Percentiles rank a stretch among this genome's conserved stretches.
Conservation (phyloP, 2,113 vertebrate species). For the Apaloderma vittatum region DNA sequence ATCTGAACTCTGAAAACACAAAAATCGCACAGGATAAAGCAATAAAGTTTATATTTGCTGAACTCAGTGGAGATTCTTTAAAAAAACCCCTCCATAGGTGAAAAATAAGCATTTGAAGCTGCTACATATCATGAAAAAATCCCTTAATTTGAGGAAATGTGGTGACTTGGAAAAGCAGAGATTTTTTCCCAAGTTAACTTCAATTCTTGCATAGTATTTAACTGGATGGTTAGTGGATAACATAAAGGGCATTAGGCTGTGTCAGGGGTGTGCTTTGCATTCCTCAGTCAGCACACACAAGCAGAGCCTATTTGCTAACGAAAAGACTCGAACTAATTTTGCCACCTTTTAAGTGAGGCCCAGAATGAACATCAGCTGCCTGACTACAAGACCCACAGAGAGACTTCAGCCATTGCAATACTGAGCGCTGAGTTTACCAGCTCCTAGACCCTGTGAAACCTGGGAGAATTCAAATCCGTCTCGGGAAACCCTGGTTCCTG, state of each 20-base stretch:
- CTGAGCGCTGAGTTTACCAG: background rate
- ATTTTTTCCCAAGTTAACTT: background rate
- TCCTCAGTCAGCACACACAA: fast-evolving
- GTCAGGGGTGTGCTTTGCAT: background rate
- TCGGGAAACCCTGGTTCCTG: fast-evolving
- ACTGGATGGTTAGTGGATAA: background rate
- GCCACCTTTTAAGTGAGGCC: background rate
- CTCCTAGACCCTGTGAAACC: background rate
- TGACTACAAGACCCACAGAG: background rate
- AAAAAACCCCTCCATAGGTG: background rate
- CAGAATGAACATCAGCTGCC: background rate
- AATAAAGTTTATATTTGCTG: background rate
- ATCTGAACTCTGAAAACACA: background rate
- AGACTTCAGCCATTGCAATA: background rate
- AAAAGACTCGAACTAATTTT: background rate
- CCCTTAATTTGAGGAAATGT: background rate
- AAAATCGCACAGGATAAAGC: background rate
- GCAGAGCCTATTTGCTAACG: background rate
- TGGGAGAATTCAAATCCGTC: background rate
- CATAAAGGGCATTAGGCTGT: background rate
- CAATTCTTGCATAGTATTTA: background rate
- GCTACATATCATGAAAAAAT: fast-evolving
- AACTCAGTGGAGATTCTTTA: background rate
- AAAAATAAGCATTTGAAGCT: background rate
- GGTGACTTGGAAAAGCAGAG: background rate